A percentile compares a stretch with the other conserved stretches of the same genome.
phyloP scores from a whole-genome alignment of 2,797 vertebrate species.

The Acrocephalus scirpaceus region DNA sequence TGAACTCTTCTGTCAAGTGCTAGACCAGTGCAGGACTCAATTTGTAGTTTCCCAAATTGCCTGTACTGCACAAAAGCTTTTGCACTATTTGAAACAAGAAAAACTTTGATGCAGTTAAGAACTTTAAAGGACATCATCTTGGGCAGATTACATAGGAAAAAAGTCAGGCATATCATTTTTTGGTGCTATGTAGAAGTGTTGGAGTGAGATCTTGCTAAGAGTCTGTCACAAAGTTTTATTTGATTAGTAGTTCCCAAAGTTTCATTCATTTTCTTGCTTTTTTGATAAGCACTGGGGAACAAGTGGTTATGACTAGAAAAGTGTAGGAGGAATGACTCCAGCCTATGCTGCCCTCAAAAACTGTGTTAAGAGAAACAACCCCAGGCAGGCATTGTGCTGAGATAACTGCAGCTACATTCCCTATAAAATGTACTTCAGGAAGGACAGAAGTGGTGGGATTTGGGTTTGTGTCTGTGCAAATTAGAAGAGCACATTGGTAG shows the following conservation, averaged over 20 bases:
- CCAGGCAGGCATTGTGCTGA: background rate
- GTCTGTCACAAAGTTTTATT: background rate
- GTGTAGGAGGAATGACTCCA: background rate
- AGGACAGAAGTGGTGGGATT: background rate
- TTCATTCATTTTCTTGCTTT: background rate
- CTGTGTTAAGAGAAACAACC: background rate
- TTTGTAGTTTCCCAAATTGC: background rate
- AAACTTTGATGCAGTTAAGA: background rate
- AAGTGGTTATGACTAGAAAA: background rate
- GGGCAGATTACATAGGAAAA: background rate
- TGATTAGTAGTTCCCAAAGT: background rate
- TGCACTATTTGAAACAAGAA: background rate
- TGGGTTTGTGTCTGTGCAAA: background rate
- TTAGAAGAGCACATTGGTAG: background rate
- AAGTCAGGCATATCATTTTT: background rate
- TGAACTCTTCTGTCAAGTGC: background rate
- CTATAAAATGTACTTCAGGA: background rate
- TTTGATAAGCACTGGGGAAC: background rate
- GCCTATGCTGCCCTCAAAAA: background rate
- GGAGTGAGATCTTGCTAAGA: background rate
- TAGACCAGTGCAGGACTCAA: background rate
- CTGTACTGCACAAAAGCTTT: background rate
- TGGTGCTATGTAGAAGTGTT: background rate
- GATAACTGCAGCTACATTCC: background rate
- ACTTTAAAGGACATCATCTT: background rate